Conservation (phyloP, 2,888 invertebrate genomes). For the Pinctada fucata region DNA sequence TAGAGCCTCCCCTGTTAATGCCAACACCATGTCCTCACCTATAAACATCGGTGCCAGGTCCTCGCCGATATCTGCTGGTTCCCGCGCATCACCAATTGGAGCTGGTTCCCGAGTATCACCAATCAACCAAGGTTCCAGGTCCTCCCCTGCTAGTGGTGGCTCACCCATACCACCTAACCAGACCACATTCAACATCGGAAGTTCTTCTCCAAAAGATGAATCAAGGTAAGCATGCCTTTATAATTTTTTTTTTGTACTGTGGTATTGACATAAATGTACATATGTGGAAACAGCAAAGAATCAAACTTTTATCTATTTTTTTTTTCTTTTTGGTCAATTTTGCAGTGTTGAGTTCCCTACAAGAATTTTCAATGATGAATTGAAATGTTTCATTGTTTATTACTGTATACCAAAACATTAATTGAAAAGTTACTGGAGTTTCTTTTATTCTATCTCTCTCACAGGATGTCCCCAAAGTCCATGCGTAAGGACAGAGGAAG, state of each 20-base stretch:
- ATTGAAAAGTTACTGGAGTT: no score
- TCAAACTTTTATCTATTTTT: neutral
- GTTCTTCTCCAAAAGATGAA: constrained; percentile 79
- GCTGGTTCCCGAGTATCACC: constrained; percentile 24
- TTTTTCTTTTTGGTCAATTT: neutral
- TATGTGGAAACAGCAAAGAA: neutral
- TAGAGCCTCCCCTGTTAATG: constrained; percentile 47
- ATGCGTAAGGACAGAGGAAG: constrained; percentile 80
- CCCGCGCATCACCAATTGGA: constrained; percentile 17
- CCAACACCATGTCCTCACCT: constrained; percentile 36
- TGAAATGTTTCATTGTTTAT: no score
- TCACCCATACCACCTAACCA: constrained; percentile 33
- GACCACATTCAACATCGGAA: constrained; percentile 81
- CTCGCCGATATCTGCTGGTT: constrained; percentile 10
- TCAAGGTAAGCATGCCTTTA: constrained; percentile 28
- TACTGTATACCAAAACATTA: no score
- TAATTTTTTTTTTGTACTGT: neutral
- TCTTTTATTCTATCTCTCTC: neutral
- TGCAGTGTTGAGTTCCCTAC: no score
- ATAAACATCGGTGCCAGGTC: constrained; percentile 15
- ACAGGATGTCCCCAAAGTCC: constrained; percentile 75
- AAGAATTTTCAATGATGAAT: no score
- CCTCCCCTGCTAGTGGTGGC: constrained; percentile 20
- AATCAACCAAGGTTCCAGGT: constrained; percentile 24
- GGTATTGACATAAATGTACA: neutral